Evolutionary conservation across 2,113 vertebrate genomes (phyloP).

Genomic region (Callithrix jacchus): DNA sequence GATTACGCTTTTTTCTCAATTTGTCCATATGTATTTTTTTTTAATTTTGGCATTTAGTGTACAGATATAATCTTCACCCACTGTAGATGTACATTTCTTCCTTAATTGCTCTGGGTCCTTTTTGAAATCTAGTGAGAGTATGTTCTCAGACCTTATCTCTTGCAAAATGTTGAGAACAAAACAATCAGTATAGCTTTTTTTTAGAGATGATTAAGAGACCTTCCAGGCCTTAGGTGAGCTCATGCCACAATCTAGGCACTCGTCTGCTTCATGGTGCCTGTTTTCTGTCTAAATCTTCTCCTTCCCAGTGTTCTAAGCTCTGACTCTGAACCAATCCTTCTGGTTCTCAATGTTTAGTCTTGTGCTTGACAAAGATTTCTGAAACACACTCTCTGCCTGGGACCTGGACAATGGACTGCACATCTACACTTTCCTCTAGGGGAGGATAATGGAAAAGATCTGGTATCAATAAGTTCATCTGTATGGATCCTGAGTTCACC

Average conservation of each 20-base stretch:
- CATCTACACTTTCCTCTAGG: not conserved
- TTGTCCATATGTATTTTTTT: not conserved
- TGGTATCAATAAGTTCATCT: not conserved
- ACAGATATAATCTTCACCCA: not conserved
- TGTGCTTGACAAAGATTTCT: not conserved
- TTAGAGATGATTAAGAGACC: not conserved
- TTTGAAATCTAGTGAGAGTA: not conserved
- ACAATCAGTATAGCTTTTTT: not conserved
- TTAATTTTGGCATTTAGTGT: not conserved
- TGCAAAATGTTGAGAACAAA: not conserved
- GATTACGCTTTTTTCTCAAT: not conserved
- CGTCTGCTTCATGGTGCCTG: no score
- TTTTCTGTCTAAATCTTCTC: not conserved
- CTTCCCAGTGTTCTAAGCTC: not conserved
- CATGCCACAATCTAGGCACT: not conserved
- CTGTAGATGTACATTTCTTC: no score
- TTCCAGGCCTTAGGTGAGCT: not conserved
- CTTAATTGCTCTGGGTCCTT: not conserved
- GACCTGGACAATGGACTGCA: not conserved
- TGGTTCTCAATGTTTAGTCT: not conserved
- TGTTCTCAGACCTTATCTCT: not conserved
- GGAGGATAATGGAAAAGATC: not conserved
- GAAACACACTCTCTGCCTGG: not conserved
- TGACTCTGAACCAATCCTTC: no score
- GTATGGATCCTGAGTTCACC: not conserved